A percentile compares a stretch with the other conserved stretches of the same genome.
These are phyloP conservation scores for Zoroaster sp. DNA, from an alignment of 53 echinoderm and acorn worm genomes.

Conservation along the genomic window DNA sequence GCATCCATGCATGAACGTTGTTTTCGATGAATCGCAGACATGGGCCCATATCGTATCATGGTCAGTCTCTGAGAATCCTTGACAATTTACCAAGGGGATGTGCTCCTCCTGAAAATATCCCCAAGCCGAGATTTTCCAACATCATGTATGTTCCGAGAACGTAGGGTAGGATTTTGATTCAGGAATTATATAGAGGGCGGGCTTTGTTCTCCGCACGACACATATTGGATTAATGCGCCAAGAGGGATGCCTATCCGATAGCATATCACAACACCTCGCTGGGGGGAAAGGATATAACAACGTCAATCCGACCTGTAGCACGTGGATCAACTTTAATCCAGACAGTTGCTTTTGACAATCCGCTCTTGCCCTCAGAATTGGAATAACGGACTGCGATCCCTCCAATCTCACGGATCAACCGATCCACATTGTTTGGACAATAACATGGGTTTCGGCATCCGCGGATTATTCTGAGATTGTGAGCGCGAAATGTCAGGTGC, in stretches of 20 bases:
- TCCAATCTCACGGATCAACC: not conserved
- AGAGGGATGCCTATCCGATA: not conserved
- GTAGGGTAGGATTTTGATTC: not conserved
- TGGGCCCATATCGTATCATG: not conserved
- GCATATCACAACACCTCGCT: not conserved
- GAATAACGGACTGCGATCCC: not conserved
- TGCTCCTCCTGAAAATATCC: not conserved
- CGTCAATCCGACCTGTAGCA: constrained; percentile 16
- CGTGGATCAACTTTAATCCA: constrained; percentile 20
- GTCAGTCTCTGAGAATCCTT: not conserved
- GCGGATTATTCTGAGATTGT: not conserved
- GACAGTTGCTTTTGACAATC: not conserved
- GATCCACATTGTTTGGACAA: constrained; percentile 28
- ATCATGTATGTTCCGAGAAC: not conserved
- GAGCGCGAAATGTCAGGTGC: not conserved
- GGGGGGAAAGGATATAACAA: not conserved
- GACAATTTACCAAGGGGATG: not conserved
- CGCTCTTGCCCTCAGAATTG: not conserved
- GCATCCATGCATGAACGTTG: not conserved
- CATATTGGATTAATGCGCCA: not conserved
- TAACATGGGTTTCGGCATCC: not conserved
- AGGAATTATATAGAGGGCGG: constrained; percentile 16
- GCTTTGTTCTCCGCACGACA: not conserved
- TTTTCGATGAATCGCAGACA: not conserved
- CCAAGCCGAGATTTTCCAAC: not conserved